A percentile compares a stretch with the other conserved stretches of the same genome.
Conservation (phyloP, 1,140 invertebrate species). For the Drosophila micromelanica region DNA sequence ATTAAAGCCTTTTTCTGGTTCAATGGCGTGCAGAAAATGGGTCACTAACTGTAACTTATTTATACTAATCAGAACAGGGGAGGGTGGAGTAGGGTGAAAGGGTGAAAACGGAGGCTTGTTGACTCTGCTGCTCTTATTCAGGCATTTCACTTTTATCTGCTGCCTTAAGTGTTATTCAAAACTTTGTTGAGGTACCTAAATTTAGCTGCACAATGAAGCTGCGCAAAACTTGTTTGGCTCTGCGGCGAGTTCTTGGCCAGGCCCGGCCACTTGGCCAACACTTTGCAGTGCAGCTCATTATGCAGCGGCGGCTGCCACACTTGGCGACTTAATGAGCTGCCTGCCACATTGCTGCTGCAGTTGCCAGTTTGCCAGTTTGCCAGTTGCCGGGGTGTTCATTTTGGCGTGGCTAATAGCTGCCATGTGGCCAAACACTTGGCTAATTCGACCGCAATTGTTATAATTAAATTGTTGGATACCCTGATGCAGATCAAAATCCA, state of each 20-base stretch:
- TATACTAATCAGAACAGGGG: conserved; percentile 70
- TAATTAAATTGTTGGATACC: conserved; percentile 20
- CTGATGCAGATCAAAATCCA: background rate
- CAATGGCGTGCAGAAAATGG: conserved; percentile 79
- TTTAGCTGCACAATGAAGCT: conserved; percentile 48
- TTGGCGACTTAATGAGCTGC: conserved; percentile 36
- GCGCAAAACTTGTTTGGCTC: conserved; percentile 13
- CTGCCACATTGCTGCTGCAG: conserved; percentile 8
- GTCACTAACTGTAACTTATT: conserved; percentile 80
- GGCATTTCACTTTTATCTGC: conserved; percentile 55
- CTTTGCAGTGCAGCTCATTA: conserved; percentile 25
- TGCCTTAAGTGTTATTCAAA: conserved; percentile 73
- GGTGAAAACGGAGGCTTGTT: background rate
- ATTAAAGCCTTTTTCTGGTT: conserved; percentile 75
- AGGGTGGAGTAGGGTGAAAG: background rate
- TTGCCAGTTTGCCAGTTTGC: too few relatives aligned
- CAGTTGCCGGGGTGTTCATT: background rate
- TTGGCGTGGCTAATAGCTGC: conserved; percentile 9
- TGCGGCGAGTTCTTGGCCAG: background rate
- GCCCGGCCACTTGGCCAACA: conserved; percentile 30
- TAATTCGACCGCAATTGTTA: conserved; percentile 49
- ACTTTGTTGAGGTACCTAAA: conserved; percentile 69
- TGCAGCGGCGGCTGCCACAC: conserved; percentile 2
- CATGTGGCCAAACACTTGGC: conserved; percentile 24
- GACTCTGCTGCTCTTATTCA: conserved; percentile 5